Percentiles rank a stretch among this genome's conserved stretches.
These are phyloP conservation scores for Scaptomyza reducta DNA, from an alignment of 2,888 invertebrate species.

Conservation along the genomic window DNA sequence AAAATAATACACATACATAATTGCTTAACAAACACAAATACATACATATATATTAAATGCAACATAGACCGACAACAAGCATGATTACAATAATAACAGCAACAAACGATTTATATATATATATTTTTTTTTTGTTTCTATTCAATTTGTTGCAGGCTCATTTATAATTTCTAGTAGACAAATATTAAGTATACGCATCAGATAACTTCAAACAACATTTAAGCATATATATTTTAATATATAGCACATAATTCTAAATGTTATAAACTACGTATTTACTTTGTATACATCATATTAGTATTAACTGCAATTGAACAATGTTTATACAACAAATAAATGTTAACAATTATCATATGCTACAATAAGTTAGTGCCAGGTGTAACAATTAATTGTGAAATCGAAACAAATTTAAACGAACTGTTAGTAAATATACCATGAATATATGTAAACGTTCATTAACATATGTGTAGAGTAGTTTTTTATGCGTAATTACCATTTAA, in stretches of 20 bases:
- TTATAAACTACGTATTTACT: not conserved
- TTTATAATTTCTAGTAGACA: constrained; percentile 45
- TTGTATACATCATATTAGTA: not conserved
- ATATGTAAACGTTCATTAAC: constrained; percentile 32
- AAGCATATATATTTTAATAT: not conserved
- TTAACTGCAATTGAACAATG: not conserved
- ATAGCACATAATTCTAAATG: not conserved
- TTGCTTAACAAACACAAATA: constrained; percentile 29
- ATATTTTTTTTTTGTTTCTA: constrained; percentile 27
- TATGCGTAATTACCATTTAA: constrained; percentile 3
- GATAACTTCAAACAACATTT: not conserved
- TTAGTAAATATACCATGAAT: constrained; percentile 15
- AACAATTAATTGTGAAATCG: constrained; percentile 30
- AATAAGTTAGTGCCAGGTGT: constrained; percentile 42
- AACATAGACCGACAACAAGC: constrained; percentile 38
- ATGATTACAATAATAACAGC: constrained; percentile 48
- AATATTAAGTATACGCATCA: constrained; percentile 32
- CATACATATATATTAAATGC: constrained; percentile 37
- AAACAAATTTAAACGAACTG: constrained; percentile 8
- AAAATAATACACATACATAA: constrained; percentile 34
- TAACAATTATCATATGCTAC: constrained; percentile 13
- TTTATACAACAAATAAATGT: constrained; percentile 1
- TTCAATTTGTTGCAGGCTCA: constrained; percentile 34
- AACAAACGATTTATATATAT: constrained; percentile 17
- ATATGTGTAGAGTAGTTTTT: constrained; percentile 16